A percentile compares a stretch with the other conserved stretches of the same genome.
These are phyloP conservation scores for Orchestia grillus DNA, from an alignment of 1,140 invertebrate species.

Conservation along the genomic window DNA sequence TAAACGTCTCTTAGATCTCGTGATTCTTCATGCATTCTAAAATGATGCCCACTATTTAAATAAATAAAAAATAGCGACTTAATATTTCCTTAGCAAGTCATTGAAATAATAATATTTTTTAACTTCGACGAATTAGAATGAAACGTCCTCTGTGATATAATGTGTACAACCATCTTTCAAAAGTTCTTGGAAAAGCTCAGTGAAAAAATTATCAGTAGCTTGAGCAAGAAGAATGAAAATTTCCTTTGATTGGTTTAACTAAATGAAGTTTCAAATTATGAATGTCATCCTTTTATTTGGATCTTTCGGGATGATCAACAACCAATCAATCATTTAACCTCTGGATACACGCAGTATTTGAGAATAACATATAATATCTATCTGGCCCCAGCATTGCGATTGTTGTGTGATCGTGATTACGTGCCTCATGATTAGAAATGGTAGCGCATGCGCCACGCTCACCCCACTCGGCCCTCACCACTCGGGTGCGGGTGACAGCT, in stretches of 20 bases:
- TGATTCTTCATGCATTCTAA: not conserved
- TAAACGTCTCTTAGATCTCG: not conserved
- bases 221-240: not conserved
- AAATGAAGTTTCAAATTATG: not conserved
- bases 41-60: not conserved
- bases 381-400: not conserved
- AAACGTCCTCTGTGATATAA: not conserved
- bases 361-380: too few relatives aligned
- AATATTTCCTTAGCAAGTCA: not conserved
- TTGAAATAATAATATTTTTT: not conserved
- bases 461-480: not conserved
- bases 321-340: not conserved
- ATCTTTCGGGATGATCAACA: not conserved
- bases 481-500: slow-evolving; percentile 18
- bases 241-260: not conserved
- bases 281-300: not conserved
- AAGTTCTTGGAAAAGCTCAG: not conserved
- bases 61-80: not conserved
- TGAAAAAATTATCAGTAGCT: not conserved
- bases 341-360: not conserved
- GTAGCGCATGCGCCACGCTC: not conserved
- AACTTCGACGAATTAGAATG: not conserved
- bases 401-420: not conserved
- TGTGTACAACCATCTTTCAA: not conserved
- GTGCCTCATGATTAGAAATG: not conserved